Conservation (phyloP, 92 coral and sea anemone genomes). For the Porites lobata region DNA sequence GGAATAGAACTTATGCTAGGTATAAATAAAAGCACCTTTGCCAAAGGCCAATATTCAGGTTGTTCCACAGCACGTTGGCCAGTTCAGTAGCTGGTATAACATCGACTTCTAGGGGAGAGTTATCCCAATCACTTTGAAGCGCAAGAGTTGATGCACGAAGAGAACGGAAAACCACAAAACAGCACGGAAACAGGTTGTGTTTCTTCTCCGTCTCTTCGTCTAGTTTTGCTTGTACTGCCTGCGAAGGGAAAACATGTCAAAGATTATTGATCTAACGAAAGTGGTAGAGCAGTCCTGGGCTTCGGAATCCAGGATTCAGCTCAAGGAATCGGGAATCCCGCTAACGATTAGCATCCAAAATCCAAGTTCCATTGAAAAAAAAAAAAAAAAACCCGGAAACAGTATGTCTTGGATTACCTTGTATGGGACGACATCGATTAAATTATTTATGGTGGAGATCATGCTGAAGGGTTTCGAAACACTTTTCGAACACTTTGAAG, state of each 20-base stretch:
- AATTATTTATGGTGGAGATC: too few relatives aligned
- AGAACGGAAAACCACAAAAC: slow-evolving; percentile 89
- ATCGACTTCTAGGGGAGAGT: slow-evolving; percentile 67
- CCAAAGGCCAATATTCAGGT: slow-evolving; percentile 70
- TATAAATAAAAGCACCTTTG: slow-evolving; percentile 62
- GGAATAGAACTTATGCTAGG: background rate
- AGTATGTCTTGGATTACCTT: too few relatives aligned
- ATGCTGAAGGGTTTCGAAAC: too few relatives aligned
- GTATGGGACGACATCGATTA: too few relatives aligned
- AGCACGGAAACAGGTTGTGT: slow-evolving; percentile 62
- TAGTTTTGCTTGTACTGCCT: slow-evolving; percentile 72
- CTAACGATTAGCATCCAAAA: too few relatives aligned
- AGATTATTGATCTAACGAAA: too few relatives aligned
- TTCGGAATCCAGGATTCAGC: too few relatives aligned
- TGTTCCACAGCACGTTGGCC: slow-evolving; percentile 82
- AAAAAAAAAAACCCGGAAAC: too few relatives aligned
- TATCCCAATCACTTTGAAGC: slow-evolving; percentile 87
- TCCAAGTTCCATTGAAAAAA: too few relatives aligned
- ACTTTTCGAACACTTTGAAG: too few relatives aligned
- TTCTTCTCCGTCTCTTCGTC: slow-evolving; percentile 75
- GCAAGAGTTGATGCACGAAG: slow-evolving; percentile 82
- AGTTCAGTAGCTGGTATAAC: slow-evolving; percentile 89
- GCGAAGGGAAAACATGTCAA: background rate
- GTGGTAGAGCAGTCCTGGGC: too few relatives aligned
- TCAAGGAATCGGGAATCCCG: too few relatives aligned